A percentile compares a stretch with the other conserved stretches of the same genome.
These are phyloP conservation scores for Liodrosophila aerea DNA, from an alignment of 2,888 invertebrate genomes.

Conservation along the genomic window DNA sequence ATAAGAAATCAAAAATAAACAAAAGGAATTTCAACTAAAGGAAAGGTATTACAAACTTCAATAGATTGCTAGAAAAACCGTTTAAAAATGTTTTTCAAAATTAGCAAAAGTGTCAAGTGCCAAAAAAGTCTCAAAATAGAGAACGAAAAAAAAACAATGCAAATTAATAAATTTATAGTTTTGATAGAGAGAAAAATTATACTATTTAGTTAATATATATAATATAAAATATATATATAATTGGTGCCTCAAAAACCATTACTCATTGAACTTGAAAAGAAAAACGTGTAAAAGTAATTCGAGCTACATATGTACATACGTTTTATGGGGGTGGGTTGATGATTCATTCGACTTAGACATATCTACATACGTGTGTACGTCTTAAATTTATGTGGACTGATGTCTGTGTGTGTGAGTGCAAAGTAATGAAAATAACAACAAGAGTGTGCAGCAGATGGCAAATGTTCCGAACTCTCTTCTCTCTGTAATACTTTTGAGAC, in stretches of 20 bases:
- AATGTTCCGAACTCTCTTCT: constrained; percentile 22
- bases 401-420: constrained; percentile 17
- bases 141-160: too few relatives aligned
- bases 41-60: background rate
- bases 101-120: background rate
- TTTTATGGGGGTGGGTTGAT: constrained; percentile 48
- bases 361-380: constrained; percentile 14
- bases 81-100: background rate
- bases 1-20: background rate
- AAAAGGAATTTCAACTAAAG: background rate
- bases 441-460: constrained; percentile 42
- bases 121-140: background rate
- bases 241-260: background rate
- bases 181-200: too few relatives aligned
- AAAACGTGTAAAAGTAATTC: constrained; percentile 16
- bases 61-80: constrained; percentile 1
- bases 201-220: background rate
- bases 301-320: constrained; percentile 12
- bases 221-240: background rate
- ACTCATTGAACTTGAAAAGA: constrained; percentile 6
- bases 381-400: background rate
- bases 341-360: constrained; percentile 60
- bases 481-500: constrained; percentile 24
- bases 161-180: too few relatives aligned
- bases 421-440: constrained; percentile 68